Percentiles rank a stretch among this genome's conserved stretches.
These are phyloP conservation scores for Brachionus asplanchnoidis DNA, from an alignment of 1,140 invertebrate species.

Conservation along the genomic window DNA sequence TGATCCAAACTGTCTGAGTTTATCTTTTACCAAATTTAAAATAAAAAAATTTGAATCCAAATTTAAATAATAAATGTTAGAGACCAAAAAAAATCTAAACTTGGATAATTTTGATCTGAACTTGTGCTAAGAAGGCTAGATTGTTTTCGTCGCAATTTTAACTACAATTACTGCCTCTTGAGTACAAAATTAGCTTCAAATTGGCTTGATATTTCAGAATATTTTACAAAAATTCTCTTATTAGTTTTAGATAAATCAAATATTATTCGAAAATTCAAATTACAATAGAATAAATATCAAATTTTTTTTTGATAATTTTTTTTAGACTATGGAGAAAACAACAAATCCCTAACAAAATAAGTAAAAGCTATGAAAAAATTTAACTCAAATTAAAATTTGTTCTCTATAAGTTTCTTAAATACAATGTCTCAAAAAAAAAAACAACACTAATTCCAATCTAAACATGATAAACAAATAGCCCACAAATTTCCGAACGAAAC, in stretches of 20 bases:
- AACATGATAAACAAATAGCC: constrained; percentile 4
- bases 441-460: not conserved
- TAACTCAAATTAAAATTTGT: not conserved
- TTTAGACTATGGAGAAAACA: not conserved
- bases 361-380: not conserved
- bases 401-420: not conserved
- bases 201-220: not conserved
- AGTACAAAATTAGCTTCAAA: not conserved
- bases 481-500: not conserved
- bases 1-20: no score
- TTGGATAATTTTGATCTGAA: no score
- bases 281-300: not conserved
- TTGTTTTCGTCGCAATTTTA: not conserved
- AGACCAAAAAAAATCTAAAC: no score
- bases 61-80: no score
- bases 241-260: not conserved
- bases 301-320: not conserved
- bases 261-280: not conserved
- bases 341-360: not conserved
- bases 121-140: no score
- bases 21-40: no score
- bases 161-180: not conserved
- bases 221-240: not conserved
- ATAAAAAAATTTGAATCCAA: no score
- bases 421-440: constrained; percentile 10